A percentile compares a stretch with the other conserved stretches of the same genome.
These are phyloP conservation scores for Perithous albicinctus DNA, from an alignment of 2,888 invertebrate species.

Conservation along the genomic window DNA sequence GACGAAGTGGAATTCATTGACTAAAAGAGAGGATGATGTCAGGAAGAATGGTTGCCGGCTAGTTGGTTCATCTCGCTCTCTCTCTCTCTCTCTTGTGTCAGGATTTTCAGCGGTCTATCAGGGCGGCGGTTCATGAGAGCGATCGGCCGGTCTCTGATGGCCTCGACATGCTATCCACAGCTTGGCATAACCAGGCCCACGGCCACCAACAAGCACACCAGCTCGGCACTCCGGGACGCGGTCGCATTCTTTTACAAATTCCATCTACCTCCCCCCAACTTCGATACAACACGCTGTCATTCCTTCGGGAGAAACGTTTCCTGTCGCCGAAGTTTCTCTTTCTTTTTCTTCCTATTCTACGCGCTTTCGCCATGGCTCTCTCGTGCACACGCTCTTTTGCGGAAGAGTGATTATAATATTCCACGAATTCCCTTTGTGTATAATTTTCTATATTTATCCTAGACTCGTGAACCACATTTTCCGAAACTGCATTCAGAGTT, in stretches of 20 bases:
- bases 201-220: slow-evolving; percentile 40
- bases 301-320: slow-evolving; percentile 77
- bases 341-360: slow-evolving; percentile 13
- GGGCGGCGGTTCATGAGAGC: slow-evolving; percentile 50
- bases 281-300: slow-evolving; percentile 62
- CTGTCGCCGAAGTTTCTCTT: slow-evolving; percentile 71
- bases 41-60: slow-evolving; percentile 64
- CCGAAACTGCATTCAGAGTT: neutral
- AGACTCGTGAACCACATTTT: slow-evolving; percentile 14
- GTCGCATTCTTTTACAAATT: slow-evolving; percentile 78
- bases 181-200: slow-evolving; percentile 52
- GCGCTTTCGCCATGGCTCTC: slow-evolving; percentile 16
- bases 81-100: slow-evolving; percentile 36
- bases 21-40: slow-evolving; percentile 78
- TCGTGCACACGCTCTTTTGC: slow-evolving; percentile 42
- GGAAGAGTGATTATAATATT: slow-evolving; percentile 47
- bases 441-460: slow-evolving; percentile 14
- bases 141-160: slow-evolving; percentile 38
- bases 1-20: slow-evolving; percentile 72
- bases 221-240: slow-evolving; percentile 60
- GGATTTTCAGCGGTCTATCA: slow-evolving; percentile 50
- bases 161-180: slow-evolving; percentile 52
- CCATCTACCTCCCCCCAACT: slow-evolving; percentile 61
- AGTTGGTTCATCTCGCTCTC: slow-evolving; percentile 16
- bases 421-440: slow-evolving; percentile 38